These are phyloP conservation scores for Anas platyrhynchos DNA, from an alignment of 2,113 vertebrate species.

Conservation along the genomic window DNA sequence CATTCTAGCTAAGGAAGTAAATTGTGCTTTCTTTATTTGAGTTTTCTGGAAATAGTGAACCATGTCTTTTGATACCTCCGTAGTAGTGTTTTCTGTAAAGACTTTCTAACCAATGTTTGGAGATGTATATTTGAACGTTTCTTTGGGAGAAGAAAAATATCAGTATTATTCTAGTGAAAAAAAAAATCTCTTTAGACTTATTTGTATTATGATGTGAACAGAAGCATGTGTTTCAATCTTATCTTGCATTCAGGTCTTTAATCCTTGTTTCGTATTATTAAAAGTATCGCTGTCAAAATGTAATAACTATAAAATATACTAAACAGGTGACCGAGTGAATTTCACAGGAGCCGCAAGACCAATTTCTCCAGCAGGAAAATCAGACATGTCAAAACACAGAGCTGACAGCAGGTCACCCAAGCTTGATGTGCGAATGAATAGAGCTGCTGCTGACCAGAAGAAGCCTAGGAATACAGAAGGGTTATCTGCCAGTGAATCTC, in stretches of 20 bases:
- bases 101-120: not conserved
- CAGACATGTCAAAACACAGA: slow-evolving; percentile 86
- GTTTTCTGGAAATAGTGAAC: not conserved
- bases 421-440: slow-evolving; percentile 85
- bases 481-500: slow-evolving; percentile 91
- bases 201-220: not conserved
- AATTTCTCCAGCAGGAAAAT: slow-evolving; percentile 83
- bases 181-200: not conserved
- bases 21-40: not conserved
- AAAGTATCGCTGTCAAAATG: not conserved
- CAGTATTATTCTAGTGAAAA: not conserved
- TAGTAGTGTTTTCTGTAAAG: not conserved
- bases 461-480: slow-evolving; percentile 84
- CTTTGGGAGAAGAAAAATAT: not conserved
- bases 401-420: slow-evolving; percentile 88
- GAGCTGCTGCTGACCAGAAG: slow-evolving; percentile 85
- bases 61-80: not conserved
- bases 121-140: not conserved
- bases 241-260: not conserved
- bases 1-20: not conserved
- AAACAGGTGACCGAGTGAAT: slow-evolving; percentile 90
- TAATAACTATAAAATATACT: slow-evolving; percentile 68
- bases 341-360: slow-evolving; percentile 82
- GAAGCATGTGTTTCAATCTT: not conserved
- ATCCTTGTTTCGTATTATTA: not conserved